Base-by-base conservation (phyloP, 2,113 vertebrate genomes). In the Oreotrochilus melanogaster region DNA sequence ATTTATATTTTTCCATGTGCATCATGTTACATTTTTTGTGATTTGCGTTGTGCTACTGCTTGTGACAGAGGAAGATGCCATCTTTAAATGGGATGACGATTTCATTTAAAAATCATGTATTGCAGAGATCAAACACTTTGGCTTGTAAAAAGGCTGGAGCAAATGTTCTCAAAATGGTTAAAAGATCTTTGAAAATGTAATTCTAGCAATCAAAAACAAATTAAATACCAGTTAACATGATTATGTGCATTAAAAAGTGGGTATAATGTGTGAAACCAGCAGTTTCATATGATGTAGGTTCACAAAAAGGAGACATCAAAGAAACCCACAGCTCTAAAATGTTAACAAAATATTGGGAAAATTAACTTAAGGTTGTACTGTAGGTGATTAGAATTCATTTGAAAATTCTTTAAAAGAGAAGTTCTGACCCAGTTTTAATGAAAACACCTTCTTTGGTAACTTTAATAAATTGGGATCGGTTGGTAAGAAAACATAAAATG, bases 151-250 rank as follows among this genome's bases (percentile, higher is more conserved):
- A 65, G 45, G 27, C n/a, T 76, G 58, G 30, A 82, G 42, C 93
- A 96, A 94, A 71, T 65, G 87, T 78, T 90, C 85, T 50, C 69
- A 88, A 67, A 94, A 83, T 79, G 4, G 95, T 89, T 96, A 83
- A 89, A 91, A 84, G 9, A 70, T 91, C 69, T 95, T 93, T 96
- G 83, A 93, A 98, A 95, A 88, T 93, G 23, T 89, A 87, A 85
- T 78, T 86, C 73, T 79, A 87, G 87, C 76, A 91, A 91, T 93
- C 71, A 74, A 80, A 97, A 95, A 2, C 64, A 96, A 93, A 94
- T 96, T 95, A 91, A 57, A 66, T 78, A 42, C 37, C 60, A 87
- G 64, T 78, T 93, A 92, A 86, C 51, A 27, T 25, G 84, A 78
- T 96, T 92, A 88, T 33, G 21, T 95, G 31, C 24, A 28, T 94